A percentile compares a stretch with the other conserved stretches of the same genome.
These are phyloP conservation scores for Dolichoris vasculosae DNA, from an alignment of 1,140 invertebrate genomes.

Conservation along the genomic window DNA sequence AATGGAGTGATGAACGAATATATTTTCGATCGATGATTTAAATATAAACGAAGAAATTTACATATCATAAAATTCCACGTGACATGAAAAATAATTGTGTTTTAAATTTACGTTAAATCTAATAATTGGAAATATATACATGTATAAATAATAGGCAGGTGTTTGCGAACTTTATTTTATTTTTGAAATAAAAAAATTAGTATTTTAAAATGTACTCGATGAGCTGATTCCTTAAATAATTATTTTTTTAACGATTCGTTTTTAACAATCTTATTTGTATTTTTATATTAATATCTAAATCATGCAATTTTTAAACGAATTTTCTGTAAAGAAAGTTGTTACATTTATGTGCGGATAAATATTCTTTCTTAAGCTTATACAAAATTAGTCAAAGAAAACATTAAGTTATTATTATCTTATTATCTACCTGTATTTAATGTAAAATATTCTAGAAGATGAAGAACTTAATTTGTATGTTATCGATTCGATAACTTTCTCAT, in stretches of 20 bases:
- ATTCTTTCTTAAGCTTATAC: constrained; percentile 26
- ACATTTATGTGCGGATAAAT: constrained; percentile 6
- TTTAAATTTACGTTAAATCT: too few relatives aligned
- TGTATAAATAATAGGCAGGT: too few relatives aligned
- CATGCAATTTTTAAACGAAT: constrained; percentile 27
- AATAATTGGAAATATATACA: too few relatives aligned
- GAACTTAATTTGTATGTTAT: neutral
- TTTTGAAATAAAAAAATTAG: too few relatives aligned
- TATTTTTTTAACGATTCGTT: neutral
- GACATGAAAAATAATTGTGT: too few relatives aligned
- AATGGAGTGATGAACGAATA: too few relatives aligned
- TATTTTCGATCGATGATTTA: too few relatives aligned
- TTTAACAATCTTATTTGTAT: constrained; percentile 25
- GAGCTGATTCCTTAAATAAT: neutral
- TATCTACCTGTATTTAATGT: neutral
- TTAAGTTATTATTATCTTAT: too few relatives aligned
- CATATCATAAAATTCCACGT: too few relatives aligned
- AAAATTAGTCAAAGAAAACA: neutral
- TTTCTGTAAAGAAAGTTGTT: constrained; percentile 34
- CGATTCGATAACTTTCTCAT: neutral
- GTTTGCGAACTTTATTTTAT: too few relatives aligned
- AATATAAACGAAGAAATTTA: too few relatives aligned
- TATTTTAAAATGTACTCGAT: too few relatives aligned
- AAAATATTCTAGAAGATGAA: neutral
- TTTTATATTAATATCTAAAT: constrained; percentile 26